These are phyloP conservation scores for Brachypalpus laphriformis DNA, from an alignment of 2,888 invertebrate genomes.

Conservation along the genomic window DNA sequence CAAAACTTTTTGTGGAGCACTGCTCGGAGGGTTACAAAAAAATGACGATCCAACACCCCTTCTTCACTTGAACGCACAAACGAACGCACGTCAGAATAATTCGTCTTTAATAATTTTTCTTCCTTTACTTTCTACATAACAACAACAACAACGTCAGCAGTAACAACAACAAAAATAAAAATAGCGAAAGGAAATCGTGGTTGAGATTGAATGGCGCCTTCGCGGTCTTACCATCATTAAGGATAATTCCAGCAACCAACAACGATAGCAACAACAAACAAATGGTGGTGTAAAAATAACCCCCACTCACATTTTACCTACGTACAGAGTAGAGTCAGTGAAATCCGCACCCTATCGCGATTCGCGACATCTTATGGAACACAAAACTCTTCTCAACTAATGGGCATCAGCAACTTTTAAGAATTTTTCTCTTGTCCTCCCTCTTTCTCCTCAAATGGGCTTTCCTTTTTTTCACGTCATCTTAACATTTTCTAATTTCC, in stretches of 20 bases:
- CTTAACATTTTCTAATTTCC: slow-evolving; percentile 73
- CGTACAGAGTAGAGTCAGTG: slow-evolving; percentile 32
- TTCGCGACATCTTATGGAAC: slow-evolving; percentile 70
- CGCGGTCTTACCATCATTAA: slow-evolving; percentile 72
- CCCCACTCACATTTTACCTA: slow-evolving; percentile 64
- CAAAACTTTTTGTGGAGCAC: slow-evolving; percentile 42
- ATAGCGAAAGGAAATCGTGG: slow-evolving; percentile 64
- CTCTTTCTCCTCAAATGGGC: neutral
- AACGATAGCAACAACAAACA: slow-evolving; percentile 65
- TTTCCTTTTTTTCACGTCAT: slow-evolving; percentile 49
- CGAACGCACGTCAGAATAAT: slow-evolving; percentile 62
- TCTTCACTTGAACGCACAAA: slow-evolving; percentile 67
- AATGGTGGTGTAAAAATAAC: slow-evolving; percentile 44
- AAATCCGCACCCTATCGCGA: slow-evolving; percentile 63
- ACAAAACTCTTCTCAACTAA: slow-evolving; percentile 72
- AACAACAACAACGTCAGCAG: slow-evolving; percentile 22
- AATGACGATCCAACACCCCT: slow-evolving; percentile 55
- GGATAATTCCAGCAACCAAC: slow-evolving; percentile 70
- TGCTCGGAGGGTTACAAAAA: neutral
- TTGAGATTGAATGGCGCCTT: slow-evolving; percentile 73
- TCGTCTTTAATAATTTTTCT: slow-evolving; percentile 69
- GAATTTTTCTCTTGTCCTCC: slow-evolving; percentile 23
- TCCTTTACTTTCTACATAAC: slow-evolving; percentile 9
- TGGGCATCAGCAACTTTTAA: slow-evolving; percentile 73
- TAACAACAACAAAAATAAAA: slow-evolving; percentile 15